phyloP scores from a whole-genome alignment of 2,888 invertebrate species.

The Temnothorax rugatulus region DNA sequence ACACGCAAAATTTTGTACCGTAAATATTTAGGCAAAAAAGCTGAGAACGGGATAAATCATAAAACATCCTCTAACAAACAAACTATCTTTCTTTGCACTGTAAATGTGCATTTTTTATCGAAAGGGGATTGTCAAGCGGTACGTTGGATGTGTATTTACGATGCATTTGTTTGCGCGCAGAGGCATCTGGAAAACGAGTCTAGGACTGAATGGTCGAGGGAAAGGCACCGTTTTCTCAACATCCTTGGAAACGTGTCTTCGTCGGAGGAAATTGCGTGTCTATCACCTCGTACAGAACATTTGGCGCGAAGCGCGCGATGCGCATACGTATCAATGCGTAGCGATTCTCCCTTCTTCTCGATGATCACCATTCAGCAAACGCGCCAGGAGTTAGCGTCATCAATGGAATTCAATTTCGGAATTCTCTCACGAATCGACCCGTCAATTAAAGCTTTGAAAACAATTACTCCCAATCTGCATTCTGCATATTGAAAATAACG shows the following conservation, averaged over 20 bases:
- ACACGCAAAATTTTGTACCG: neutral
- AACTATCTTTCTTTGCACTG: neutral
- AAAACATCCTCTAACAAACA: neutral
- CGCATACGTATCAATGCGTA: slow-evolving; percentile 65
- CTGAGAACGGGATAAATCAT: neutral
- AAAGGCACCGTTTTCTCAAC: slow-evolving; percentile 32
- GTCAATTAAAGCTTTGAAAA: slow-evolving; percentile 55
- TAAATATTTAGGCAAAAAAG: neutral
- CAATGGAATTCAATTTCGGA: slow-evolving; percentile 67
- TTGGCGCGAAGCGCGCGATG: slow-evolving; percentile 56
- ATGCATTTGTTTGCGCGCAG: neutral
- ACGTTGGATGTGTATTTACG: neutral
- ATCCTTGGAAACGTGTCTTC: slow-evolving; percentile 64
- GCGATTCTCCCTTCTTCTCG: slow-evolving; percentile 6
- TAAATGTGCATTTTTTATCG: slow-evolving; percentile 5
- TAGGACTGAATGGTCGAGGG: neutral
- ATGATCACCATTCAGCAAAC: slow-evolving; percentile 65
- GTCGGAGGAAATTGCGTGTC: slow-evolving; percentile 70
- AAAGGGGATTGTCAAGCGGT: neutral
- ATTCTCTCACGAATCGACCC: slow-evolving; percentile 44
- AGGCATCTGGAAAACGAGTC: neutral
- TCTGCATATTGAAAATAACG: neutral
- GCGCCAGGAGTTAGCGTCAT: slow-evolving; percentile 63
- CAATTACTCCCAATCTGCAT: slow-evolving; percentile 3
- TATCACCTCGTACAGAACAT: slow-evolving; percentile 52